Evolutionary conservation across 2,888 invertebrate species (phyloP).

Genomic region (Philopedon plagiatum): DNA sequence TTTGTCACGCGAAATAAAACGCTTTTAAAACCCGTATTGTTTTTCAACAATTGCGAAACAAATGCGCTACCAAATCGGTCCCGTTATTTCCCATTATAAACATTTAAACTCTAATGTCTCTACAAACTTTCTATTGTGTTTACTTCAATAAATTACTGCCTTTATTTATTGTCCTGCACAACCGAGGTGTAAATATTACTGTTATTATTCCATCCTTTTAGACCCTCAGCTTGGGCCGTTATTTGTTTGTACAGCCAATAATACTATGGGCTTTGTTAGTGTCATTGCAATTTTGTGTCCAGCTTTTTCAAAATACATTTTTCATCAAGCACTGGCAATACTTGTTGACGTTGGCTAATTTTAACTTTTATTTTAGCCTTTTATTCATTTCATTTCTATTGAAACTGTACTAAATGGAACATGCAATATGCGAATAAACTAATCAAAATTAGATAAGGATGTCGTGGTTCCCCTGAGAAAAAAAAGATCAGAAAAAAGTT

Average conservation of each 20-base stretch:
- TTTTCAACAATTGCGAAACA: conserved; percentile 36
- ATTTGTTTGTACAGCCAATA: conserved; percentile 35
- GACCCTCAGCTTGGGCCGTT: conserved; percentile 28
- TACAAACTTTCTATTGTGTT: conserved; percentile 43
- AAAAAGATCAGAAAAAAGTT: too few species aligned
- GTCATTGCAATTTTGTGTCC: not conserved
- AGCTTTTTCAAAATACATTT: not conserved
- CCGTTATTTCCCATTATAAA: conserved; percentile 40
- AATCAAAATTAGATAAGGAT: too few species aligned
- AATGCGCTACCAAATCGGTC: conserved; percentile 30
- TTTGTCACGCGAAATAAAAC: conserved; percentile 24
- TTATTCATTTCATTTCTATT: too few species aligned
- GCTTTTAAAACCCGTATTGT: conserved; percentile 41
- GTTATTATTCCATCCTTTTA: conserved; percentile 42
- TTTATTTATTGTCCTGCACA: conserved; percentile 39
- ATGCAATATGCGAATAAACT: too few species aligned
- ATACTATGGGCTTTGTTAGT: not conserved
- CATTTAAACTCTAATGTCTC: conserved; percentile 45
- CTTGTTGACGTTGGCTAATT: too few species aligned
- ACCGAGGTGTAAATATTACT: conserved; percentile 43
- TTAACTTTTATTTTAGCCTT: too few species aligned
- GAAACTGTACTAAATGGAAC: too few species aligned
- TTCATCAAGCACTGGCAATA: too few species aligned
- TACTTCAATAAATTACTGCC: conserved; percentile 41
- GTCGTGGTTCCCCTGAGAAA: too few species aligned